phyloP scores from a whole-genome alignment of 2,797 vertebrate species.

The Gobio occitaniae region DNA sequence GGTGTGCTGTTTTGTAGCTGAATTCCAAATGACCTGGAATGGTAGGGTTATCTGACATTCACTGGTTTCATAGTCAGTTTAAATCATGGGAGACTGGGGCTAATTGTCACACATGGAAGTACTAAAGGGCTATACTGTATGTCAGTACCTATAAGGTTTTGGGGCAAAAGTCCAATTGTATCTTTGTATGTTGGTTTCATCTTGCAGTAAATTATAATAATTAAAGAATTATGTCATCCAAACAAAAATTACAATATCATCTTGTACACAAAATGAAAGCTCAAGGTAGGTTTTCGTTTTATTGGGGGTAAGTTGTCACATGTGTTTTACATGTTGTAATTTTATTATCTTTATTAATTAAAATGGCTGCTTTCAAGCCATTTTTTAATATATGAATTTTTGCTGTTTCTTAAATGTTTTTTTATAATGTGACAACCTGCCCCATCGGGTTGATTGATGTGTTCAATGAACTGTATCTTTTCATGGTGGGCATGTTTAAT shows the following conservation, averaged over 20 bases:
- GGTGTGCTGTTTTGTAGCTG: constrained; percentile 61
- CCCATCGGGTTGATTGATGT: background rate
- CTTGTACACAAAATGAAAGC: background rate
- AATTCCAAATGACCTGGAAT: constrained; percentile 18
- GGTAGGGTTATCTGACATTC: constrained; percentile 16
- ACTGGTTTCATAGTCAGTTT: constrained; percentile 1
- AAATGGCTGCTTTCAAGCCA: background rate
- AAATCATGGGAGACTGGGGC: constrained; percentile 1
- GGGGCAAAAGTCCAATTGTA: background rate
- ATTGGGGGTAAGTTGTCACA: background rate
- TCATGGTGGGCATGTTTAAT: background rate
- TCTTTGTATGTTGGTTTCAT: background rate
- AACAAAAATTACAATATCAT: background rate
- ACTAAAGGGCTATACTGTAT: background rate
- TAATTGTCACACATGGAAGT: constrained; percentile 7
- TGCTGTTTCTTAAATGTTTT: background rate
- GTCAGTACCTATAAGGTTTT: constrained; percentile 13
- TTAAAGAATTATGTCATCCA: background rate
- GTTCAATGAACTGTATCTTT: background rate
- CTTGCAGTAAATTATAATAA: background rate
- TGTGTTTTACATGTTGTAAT: background rate
- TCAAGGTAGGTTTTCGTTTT: background rate
- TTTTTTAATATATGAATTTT: background rate
- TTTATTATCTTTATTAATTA: background rate
- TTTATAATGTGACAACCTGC: background rate